phyloP scores from a whole-genome alignment of 2,888 invertebrate genomes.

The Globia sparganii region DNA sequence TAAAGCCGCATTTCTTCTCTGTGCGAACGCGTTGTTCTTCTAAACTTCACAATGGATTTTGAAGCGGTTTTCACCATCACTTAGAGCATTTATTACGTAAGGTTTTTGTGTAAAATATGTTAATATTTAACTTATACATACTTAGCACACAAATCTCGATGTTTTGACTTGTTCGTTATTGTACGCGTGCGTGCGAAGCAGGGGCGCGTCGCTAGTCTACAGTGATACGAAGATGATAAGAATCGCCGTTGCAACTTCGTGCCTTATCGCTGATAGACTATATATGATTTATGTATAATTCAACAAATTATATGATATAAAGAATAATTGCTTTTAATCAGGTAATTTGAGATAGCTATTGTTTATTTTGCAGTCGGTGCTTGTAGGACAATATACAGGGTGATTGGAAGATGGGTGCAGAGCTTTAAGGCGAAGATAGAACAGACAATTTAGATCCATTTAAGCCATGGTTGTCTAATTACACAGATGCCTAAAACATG shows the following conservation, averaged over 20 bases:
- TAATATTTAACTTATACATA: neutral
- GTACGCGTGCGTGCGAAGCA: neutral
- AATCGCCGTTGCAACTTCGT: neutral
- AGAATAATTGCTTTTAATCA: neutral
- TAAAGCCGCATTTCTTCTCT: neutral
- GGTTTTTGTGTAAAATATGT: neutral
- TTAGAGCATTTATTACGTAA: neutral
- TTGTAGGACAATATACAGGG: too few species aligned
- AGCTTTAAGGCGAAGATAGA: too few species aligned
- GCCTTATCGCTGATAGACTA: conserved; percentile 14
- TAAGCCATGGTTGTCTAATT: too few species aligned
- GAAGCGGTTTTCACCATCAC: neutral
- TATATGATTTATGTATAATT: conserved; percentile 3
- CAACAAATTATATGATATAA: conserved; percentile 10
- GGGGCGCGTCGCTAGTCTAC: neutral
- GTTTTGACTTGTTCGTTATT: neutral
- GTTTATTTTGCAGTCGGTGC: conserved; percentile 12
- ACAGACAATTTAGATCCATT: too few species aligned
- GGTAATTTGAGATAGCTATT: conserved; percentile 12
- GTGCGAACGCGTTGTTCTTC: neutral
- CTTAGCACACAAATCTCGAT: neutral
- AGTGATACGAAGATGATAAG: neutral
- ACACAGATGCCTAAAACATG: too few species aligned
- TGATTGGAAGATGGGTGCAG: too few species aligned
- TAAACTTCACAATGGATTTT: neutral